Evolutionary conservation across 2,888 invertebrate species (phyloP), one percentile per base, ranked within the genome.

Genomic region (Drosophila melanocephala): DNA sequence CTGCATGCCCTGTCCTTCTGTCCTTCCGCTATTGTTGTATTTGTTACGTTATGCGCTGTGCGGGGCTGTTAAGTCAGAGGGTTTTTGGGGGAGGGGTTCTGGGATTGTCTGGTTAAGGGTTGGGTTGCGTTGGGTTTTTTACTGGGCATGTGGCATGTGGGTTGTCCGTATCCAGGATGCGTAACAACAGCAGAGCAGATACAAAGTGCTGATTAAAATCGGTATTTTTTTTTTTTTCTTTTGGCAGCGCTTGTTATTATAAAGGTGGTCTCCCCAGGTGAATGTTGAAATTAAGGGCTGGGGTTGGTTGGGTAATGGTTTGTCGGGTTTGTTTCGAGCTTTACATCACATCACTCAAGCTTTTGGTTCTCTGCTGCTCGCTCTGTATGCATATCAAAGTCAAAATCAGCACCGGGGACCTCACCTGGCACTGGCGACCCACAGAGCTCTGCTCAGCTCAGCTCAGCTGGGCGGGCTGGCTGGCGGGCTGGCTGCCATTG

Each of bases 191-290:
- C 57, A 57, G 78, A 63, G 77, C 77, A 88, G 86, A 83, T 88
- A 86, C 88, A 89, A 87, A 87, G 89, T 84, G 87, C 87, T 87
- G 87, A 87, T 87, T 87, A 87, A 89, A 87, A 87, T 75, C 75
- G 77, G 52, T 58, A 53, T 71, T 76, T 68, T 72, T 76, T 79
- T 74, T 74, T 57, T 59, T 65, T 74, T 58, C 59, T 65, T 28
- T 30, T 44, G 32, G 32, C 22, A 44, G 72, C 50, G 64, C 77
- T 76, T 83, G 84, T 85, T 86, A 79, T 85, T 75, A 87, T 83
- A 77, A 85, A 77, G 75, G 77, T 77, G 72, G 32, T 58, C 58
- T 68, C 33, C 52, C 53, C 63, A 57, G 71, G 55, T 67, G 75
- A 37, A 16, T 16, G 26, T 26, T 16, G 47, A 16, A 26, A 57